A percentile compares a stretch with the other conserved stretches of the same genome.
Evolutionary conservation across 2,888 invertebrate species (phyloP).

Genomic region (Chirona hameri): DNA sequence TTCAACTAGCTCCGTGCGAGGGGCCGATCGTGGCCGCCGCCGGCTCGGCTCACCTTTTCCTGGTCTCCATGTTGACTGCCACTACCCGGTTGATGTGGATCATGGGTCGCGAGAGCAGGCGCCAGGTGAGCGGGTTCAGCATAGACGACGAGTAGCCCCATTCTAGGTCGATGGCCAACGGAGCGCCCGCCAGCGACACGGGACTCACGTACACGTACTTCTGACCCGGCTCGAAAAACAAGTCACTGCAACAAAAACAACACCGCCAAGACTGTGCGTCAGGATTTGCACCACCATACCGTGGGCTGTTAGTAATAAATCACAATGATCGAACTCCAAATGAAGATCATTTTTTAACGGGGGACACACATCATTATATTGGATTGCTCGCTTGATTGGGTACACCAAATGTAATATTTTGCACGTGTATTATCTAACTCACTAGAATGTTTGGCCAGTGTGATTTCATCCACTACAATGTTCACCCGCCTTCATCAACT

Average conservation of each 20-base stretch:
- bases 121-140: slow-evolving; percentile 79
- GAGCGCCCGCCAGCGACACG: slow-evolving; percentile 48
- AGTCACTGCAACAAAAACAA: slow-evolving; percentile 44
- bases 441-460: too few species aligned
- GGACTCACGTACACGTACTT: slow-evolving; percentile 64
- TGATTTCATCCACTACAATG: too few species aligned
- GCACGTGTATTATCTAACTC: too few species aligned
- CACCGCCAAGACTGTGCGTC: background rate
- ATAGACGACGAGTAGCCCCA: slow-evolving; percentile 76
- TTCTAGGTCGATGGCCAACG: slow-evolving; percentile 57
- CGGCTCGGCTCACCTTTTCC: background rate
- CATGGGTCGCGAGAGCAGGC: slow-evolving; percentile 67
- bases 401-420: too few species aligned
- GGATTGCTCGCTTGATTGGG: too few species aligned
- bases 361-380: too few species aligned
- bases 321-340: too few species aligned
- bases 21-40: too few species aligned
- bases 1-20: too few species aligned
- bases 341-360: too few species aligned
- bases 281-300: background rate
- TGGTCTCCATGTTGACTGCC: background rate
- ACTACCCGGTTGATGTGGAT: slow-evolving; percentile 62
- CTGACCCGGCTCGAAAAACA: slow-evolving; percentile 67
- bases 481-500: too few species aligned
- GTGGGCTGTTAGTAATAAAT: too few species aligned